Evolutionary conservation across 2,888 invertebrate species (phyloP).

Genomic region (Hydrotaea diabolus): DNA sequence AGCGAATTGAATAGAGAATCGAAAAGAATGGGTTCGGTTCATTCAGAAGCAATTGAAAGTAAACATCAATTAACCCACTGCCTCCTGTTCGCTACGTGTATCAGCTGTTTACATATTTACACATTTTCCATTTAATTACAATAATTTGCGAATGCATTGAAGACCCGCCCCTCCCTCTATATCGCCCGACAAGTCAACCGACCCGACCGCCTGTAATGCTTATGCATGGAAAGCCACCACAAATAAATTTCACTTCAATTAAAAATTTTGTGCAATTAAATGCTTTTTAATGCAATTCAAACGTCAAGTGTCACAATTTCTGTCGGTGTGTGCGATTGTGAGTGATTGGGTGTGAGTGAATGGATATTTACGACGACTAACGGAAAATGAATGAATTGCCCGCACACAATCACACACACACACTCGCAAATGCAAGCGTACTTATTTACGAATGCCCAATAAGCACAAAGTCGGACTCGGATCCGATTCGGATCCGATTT

Average conservation of each 20-base stretch:
- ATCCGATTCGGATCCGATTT: too few species aligned
- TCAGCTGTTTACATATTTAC: neutral
- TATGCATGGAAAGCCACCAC: neutral
- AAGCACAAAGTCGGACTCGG: too few species aligned
- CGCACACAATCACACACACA: too few species aligned
- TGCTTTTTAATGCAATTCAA: neutral
- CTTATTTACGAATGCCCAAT: too few species aligned
- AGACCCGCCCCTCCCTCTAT: neutral
- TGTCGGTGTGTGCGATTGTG: neutral
- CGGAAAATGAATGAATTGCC: too few species aligned
- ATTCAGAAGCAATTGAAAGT: conserved; percentile 24
- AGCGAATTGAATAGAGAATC: neutral
- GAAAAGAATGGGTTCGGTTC: conserved; percentile 4
- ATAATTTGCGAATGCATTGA: neutral
- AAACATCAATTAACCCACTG: conserved; percentile 11
- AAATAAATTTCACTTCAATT: conserved; percentile 17
- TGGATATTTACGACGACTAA: too few species aligned
- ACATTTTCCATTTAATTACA: neutral
- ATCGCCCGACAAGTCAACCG: neutral
- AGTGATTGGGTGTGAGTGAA: conserved; percentile 19
- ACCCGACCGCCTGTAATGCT: neutral
- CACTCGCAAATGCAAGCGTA: too few species aligned
- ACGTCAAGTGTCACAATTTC: conserved; percentile 53
- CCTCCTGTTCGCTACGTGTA: neutral
- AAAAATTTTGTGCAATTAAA: conserved; percentile 44